Conservation (phyloP, 1,140 invertebrate species). For the Camponotus vicinus region DNA sequence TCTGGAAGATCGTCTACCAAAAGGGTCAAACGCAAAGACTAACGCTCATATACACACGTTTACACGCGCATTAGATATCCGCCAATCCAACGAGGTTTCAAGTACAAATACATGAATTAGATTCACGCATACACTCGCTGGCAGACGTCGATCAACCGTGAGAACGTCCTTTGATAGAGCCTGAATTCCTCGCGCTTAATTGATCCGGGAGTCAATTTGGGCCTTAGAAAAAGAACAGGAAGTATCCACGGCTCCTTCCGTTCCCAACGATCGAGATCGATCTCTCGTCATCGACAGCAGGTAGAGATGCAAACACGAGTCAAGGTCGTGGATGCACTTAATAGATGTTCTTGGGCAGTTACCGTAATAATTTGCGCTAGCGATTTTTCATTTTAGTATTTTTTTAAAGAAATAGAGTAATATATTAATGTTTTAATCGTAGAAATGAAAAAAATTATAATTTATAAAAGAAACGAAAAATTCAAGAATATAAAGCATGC, state of each 20-base stretch:
- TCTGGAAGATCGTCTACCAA: conserved; percentile 80
- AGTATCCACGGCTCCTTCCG: conserved; percentile 51
- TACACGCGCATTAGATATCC: conserved; percentile 8
- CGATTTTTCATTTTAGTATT: conserved; percentile 4
- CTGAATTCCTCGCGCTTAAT: conserved; percentile 70
- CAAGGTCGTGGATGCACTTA: conserved; percentile 56
- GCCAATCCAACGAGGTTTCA: background rate
- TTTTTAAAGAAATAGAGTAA: background rate
- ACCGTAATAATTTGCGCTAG: background rate
- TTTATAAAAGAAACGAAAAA: background rate
- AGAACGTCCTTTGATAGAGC: conserved; percentile 67
- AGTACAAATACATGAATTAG: conserved; percentile 37
- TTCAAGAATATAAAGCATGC: background rate
- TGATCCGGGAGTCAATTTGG: conserved; percentile 66
- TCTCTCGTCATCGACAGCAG: conserved; percentile 51
- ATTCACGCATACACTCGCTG: conserved; percentile 36
- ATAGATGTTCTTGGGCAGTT: conserved; percentile 12
- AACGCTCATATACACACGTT: conserved; percentile 1
- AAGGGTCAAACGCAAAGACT: conserved; percentile 64
- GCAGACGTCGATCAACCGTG: conserved; percentile 65
- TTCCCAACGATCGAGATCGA: conserved; percentile 50
- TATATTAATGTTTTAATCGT: background rate
- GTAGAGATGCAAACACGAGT: conserved; percentile 54
- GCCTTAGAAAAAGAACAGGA: conserved; percentile 64
- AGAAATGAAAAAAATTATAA: background rate